Evolutionary conservation across 1,140 invertebrate species (phyloP), one percentile per base, ranked within the genome.

Genomic region (Drosophila ironensis): DNA sequence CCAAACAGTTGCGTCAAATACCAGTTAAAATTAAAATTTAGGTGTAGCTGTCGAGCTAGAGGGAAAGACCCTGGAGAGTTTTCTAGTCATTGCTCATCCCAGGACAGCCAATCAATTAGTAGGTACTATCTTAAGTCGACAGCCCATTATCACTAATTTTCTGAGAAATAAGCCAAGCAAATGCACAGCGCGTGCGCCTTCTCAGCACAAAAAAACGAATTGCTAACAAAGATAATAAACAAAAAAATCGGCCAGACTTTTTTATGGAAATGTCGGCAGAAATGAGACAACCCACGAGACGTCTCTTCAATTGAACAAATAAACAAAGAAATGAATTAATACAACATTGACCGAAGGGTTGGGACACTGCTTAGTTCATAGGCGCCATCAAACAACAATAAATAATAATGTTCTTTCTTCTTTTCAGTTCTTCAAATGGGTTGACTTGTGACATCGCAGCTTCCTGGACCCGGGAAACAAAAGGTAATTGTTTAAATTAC

Each of bases 391-490:
- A 72, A 24, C 9, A 33, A 47, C 16, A 4, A 33, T 54, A 3
- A 50, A 19, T n/a, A 38, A 5, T 44, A n/a, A 35, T 9, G 2
- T n/a, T 20, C 6, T 41, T n/a, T 5, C n/a, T 45, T 30, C 22
- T 6, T 89, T 89, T 5, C 76, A 89, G 87, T 89, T 87, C 71
- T 82, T 89, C 87, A 89, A 86, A 89, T 89, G 87, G 87, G 87
- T 89, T 89, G 87, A 89, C 68, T 89, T 89, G 87, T 78, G 84
- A 89, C 53, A 84, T 72, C 74, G 69, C 61, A 81, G 63, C 81
- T 84, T 89, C 87, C 87, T 89, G 87, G 76, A 89, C 87, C 87
- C 87, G 87, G 87, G 87, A 89, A 87, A 77, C 80, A 89, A 89
- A 89, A 89, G 87, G 87, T 89, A 73, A 86, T 59, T 9, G 3